These are phyloP conservation scores for Cryptoprocta ferox DNA, from an alignment of 2,797 vertebrate genomes.

Conservation along the genomic window DNA sequence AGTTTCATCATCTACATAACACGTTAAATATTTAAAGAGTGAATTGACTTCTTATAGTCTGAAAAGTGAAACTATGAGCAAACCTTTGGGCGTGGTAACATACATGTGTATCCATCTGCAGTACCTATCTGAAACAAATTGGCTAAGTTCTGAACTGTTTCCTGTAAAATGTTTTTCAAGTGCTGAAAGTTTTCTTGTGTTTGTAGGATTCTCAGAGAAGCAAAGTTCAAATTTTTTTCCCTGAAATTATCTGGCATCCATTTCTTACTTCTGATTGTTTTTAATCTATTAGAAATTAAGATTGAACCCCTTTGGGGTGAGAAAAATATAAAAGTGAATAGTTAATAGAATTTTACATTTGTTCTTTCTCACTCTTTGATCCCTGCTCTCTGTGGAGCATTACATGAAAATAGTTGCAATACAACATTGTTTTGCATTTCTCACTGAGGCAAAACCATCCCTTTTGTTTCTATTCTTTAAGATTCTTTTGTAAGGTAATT, in stretches of 20 bases:
- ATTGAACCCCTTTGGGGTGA: neutral
- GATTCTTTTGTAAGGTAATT: neutral
- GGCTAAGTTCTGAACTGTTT: neutral
- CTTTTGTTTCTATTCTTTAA: neutral
- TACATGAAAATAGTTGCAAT: neutral
- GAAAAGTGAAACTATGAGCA: neutral
- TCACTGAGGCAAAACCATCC: neutral
- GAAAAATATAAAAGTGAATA: conserved; percentile 3
- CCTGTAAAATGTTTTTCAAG: neutral
- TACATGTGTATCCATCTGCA: neutral
- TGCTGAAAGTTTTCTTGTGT: neutral
- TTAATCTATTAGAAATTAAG: neutral
- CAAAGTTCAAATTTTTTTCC: neutral
- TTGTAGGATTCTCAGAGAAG: neutral
- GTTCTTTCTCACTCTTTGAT: neutral
- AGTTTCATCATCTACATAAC: conserved; percentile 12
- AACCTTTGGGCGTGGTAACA: neutral
- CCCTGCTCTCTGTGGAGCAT: neutral
- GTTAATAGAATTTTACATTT: conserved; percentile 12
- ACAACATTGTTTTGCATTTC: conserved; percentile 31
- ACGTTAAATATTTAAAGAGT: conserved; percentile 54
- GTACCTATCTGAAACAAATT: neutral
- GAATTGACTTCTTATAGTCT: neutral
- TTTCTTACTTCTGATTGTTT: neutral
- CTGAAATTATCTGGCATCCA: neutral